Conservation (phyloP, 2,797 vertebrate genomes). For the Graptemys geographica region DNA sequence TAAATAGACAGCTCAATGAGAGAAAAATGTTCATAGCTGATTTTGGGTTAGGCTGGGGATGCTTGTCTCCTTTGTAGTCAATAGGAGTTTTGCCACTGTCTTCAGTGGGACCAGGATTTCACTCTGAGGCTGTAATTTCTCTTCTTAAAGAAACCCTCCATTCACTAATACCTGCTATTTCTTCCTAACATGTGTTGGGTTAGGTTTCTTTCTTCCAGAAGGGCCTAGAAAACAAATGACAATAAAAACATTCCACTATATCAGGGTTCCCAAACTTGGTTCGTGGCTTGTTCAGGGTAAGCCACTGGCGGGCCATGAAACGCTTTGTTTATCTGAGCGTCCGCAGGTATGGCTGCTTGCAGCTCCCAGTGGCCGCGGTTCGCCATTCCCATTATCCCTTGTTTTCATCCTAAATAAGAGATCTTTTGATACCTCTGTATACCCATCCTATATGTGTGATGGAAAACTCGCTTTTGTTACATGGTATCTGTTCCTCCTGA, state of each 20-base stretch:
- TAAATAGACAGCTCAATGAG: not conserved
- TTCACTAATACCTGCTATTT: not conserved
- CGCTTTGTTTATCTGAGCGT: too few species aligned
- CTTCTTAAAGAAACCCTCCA: conserved; percentile 10
- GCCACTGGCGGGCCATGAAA: too few species aligned
- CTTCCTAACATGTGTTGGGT: conserved; percentile 14
- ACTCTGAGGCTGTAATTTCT: conserved; percentile 26
- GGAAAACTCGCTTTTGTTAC: not conserved
- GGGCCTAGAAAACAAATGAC: conserved; percentile 41
- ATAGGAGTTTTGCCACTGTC: not conserved
- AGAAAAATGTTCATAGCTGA: not conserved
- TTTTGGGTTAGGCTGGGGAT: not conserved
- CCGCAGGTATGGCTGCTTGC: too few species aligned
- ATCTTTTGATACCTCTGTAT: not conserved
- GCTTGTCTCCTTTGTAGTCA: not conserved
- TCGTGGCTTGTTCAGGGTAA: too few species aligned
- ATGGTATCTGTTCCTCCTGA: not conserved
- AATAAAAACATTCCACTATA: conserved; percentile 41
- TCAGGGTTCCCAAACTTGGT: too few species aligned
- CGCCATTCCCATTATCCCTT: rapidly evolving
- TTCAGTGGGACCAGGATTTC: not conserved
- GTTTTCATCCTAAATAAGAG: not conserved
- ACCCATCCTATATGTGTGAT: not conserved
- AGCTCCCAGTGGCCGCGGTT: too few species aligned
- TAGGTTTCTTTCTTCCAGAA: conserved; percentile 26